These are phyloP conservation scores for Catocala nupta DNA, from an alignment of 2,888 invertebrate species.

Conservation along the genomic window DNA sequence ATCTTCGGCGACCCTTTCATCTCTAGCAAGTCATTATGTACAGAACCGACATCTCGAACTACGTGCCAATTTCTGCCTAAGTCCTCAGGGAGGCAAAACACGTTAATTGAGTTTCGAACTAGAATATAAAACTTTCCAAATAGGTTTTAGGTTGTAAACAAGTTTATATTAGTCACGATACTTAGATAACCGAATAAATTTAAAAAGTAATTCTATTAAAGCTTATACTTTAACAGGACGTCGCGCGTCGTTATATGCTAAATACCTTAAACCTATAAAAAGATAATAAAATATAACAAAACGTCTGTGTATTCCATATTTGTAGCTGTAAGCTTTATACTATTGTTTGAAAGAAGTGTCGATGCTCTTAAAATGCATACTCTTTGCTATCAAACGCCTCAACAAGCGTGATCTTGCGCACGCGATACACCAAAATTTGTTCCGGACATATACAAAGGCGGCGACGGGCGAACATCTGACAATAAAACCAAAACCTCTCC, in stretches of 20 bases:
- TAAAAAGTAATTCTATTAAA: conserved; percentile 2
- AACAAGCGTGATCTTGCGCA: conserved; percentile 70
- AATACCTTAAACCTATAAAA: no score
- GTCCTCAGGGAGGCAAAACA: conserved; percentile 44
- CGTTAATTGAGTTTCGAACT: conserved; percentile 37
- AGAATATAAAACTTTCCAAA: conserved; percentile 37
- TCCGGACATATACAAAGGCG: conserved; percentile 70
- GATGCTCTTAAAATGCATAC: conserved; percentile 24
- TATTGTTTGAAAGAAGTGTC: conserved; percentile 13
- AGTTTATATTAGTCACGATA: conserved; percentile 39
- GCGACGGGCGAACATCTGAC: conserved; percentile 59
- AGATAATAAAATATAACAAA: no score
- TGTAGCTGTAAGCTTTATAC: not conserved
- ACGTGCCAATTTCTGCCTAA: conserved; percentile 42
- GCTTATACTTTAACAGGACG: not conserved
- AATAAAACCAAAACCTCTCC: conserved; percentile 67
- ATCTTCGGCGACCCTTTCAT: conserved; percentile 75
- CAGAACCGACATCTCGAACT: conserved; percentile 51
- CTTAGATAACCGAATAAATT: conserved; percentile 18
- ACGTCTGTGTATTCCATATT: not conserved
- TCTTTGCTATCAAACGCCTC: conserved; percentile 60
- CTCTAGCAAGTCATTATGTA: conserved; percentile 58
- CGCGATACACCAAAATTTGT: conserved; percentile 82
- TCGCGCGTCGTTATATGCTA: no score
- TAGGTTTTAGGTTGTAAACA: conserved; percentile 27